Evolutionary conservation across 2,888 invertebrate genomes (phyloP).

Genomic region (Scaptomyza tumidula): DNA sequence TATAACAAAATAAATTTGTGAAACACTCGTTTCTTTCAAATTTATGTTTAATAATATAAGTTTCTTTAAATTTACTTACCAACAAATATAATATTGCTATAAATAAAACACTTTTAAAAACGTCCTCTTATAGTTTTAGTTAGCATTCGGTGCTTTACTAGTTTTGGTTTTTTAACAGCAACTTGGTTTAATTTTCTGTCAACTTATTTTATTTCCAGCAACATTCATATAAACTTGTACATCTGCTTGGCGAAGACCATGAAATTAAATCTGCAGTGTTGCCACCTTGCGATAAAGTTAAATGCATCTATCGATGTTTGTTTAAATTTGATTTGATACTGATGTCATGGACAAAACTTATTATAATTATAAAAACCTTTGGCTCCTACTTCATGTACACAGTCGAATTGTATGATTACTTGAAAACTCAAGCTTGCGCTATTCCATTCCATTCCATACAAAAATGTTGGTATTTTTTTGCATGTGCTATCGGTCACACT

Average conservation of each 20-base stretch:
- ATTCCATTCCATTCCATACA: not conserved
- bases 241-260: not conserved
- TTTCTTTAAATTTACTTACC: not conserved
- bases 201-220: not conserved
- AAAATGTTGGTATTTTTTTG: not conserved
- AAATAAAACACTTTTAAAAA: not conserved
- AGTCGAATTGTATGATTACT: not conserved
- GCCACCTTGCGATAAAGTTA: not conserved
- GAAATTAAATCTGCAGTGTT: not conserved
- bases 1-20: conserved; percentile 11
- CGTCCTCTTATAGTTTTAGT: no score
- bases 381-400: not conserved
- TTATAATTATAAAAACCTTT: not conserved
- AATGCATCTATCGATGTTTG: not conserved
- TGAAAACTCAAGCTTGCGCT: not conserved
- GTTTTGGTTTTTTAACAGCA: not conserved
- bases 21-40: no score
- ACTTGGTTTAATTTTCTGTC: not conserved
- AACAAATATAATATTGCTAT: not conserved
- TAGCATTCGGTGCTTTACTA: no score
- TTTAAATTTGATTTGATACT: not conserved
- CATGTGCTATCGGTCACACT: conserved; percentile 33
- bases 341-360: not conserved
- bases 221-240: not conserved
- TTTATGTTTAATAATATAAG: not conserved